Conservation (phyloP, 2,888 invertebrate species). For the Leptinotarsa tumamoca region DNA sequence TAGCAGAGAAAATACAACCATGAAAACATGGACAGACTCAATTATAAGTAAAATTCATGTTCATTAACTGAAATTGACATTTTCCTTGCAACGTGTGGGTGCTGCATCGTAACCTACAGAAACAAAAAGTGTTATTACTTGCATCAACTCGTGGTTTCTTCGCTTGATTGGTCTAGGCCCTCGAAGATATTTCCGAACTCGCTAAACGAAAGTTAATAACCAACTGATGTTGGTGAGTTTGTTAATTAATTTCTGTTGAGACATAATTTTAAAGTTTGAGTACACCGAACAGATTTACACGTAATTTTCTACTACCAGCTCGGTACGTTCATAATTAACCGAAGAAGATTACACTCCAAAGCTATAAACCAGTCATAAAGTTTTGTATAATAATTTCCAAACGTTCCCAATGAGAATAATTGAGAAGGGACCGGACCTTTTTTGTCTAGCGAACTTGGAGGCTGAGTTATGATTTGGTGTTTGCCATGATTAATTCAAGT, state of each 20-base stretch:
- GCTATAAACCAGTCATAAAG: conserved; percentile 45
- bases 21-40: too few relatives aligned
- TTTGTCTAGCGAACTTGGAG: conserved; percentile 26
- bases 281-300: conserved; percentile 47
- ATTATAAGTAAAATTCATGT: neutral
- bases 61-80: too few relatives aligned
- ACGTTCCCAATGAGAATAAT: conserved; percentile 41
- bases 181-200: conserved; percentile 20
- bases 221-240: conserved; percentile 41
- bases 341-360: conserved; percentile 43
- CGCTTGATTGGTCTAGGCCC: neutral
- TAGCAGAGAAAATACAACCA: too few relatives aligned
- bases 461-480: conserved; percentile 26
- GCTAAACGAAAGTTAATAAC: conserved; percentile 34
- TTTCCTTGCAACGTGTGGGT: too few relatives aligned
- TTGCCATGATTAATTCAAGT: conserved; percentile 25
- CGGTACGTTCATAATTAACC: conserved; percentile 42
- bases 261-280: conserved; percentile 48
- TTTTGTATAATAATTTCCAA: conserved; percentile 42
- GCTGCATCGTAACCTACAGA: too few relatives aligned
- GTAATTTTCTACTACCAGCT: conserved; percentile 45
- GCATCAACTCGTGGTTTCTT: neutral
- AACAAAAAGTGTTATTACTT: too few relatives aligned
- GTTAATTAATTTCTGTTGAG: conserved; percentile 49
- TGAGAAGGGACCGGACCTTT: conserved; percentile 27